phyloP scores from a whole-genome alignment of 2,797 vertebrate genomes.

The Sebastiscus albofasciatus region DNA sequence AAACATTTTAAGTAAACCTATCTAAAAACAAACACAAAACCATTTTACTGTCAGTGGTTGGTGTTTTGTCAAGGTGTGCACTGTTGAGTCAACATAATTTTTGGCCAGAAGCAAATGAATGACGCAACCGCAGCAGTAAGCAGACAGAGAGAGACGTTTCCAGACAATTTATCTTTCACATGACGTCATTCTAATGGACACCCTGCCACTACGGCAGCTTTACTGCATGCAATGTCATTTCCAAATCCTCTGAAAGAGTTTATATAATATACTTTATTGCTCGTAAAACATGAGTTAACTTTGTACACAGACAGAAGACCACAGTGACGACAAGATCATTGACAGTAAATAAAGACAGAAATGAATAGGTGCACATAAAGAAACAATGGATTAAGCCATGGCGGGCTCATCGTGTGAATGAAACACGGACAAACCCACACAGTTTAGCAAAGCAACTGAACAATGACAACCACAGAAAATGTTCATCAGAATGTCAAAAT shows the following conservation, averaged over 20 bases:
- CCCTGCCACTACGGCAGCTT: conserved; percentile 15
- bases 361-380: conserved; percentile 72
- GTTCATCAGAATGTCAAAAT: conserved; percentile 62
- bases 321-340: conserved; percentile 83
- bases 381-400: conserved; percentile 71
- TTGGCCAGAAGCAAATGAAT: conserved; percentile 17
- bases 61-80: conserved; percentile 17
- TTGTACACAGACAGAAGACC: conserved; percentile 85
- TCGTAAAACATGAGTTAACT: conserved; percentile 85
- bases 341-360: conserved; percentile 80
- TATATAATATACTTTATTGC: conserved; percentile 87
- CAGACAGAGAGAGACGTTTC: neutral
- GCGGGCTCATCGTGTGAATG: conserved; percentile 68
- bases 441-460: conserved; percentile 74
- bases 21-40: conserved; percentile 11
- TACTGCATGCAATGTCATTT: conserved; percentile 63
- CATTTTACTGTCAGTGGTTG: neutral
- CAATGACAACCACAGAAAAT: conserved; percentile 74
- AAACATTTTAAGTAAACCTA: neutral
- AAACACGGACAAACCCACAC: conserved; percentile 74
- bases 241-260: conserved; percentile 69
- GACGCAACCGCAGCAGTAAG: conserved; percentile 12
- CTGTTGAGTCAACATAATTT: conserved; percentile 22
- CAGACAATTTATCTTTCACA: neutral
- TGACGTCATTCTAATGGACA: conserved; percentile 8